A percentile compares a stretch with the other conserved stretches of the same genome.
These are phyloP conservation scores for Drosophila bocqueti DNA, from an alignment of 1,140 invertebrate genomes.

Conservation along the genomic window DNA sequence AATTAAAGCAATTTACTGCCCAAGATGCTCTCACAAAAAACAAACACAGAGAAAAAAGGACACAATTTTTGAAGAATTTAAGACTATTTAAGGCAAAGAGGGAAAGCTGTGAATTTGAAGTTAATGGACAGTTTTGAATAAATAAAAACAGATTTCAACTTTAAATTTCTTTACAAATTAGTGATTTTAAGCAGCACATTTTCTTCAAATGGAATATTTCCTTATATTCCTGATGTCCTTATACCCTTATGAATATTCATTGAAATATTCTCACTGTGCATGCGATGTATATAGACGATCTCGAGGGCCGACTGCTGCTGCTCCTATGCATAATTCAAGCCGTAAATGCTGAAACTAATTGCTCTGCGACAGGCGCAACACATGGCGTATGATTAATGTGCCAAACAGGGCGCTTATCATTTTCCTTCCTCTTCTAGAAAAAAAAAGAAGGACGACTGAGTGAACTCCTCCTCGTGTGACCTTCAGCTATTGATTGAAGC, in stretches of 20 bases:
- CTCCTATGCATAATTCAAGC: slow-evolving; percentile 43
- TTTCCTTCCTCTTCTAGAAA: slow-evolving; percentile 19
- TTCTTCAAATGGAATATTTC: not conserved
- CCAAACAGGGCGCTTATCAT: slow-evolving; percentile 55
- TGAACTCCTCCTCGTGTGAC: slow-evolving; percentile 43
- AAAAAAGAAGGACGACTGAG: not conserved
- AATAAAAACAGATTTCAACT: not conserved
- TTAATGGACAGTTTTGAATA: not conserved
- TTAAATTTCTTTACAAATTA: not conserved
- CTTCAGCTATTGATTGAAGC: slow-evolving; percentile 75
- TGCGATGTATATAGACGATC: slow-evolving; percentile 1
- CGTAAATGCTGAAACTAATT: slow-evolving; percentile 43
- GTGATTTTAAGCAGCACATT: not conserved
- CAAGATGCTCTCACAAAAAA: slow-evolving; percentile 22
- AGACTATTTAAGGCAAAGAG: not conserved
- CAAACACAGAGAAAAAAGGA: not conserved
- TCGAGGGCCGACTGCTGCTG: slow-evolving; percentile 54
- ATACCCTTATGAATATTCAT: not conserved
- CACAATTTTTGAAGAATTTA: not conserved
- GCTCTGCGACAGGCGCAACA: slow-evolving; percentile 57
- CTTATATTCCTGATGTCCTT: no score
- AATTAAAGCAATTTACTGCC: slow-evolving; percentile 74
- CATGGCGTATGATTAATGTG: slow-evolving; percentile 81
- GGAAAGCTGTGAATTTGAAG: no score
- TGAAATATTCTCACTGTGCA: slow-evolving; percentile 1